Percentiles rank a stretch among this genome's conserved stretches.
Conservation (phyloP, 2,888 invertebrate species). For the Trissoscelio sp. region DNA sequence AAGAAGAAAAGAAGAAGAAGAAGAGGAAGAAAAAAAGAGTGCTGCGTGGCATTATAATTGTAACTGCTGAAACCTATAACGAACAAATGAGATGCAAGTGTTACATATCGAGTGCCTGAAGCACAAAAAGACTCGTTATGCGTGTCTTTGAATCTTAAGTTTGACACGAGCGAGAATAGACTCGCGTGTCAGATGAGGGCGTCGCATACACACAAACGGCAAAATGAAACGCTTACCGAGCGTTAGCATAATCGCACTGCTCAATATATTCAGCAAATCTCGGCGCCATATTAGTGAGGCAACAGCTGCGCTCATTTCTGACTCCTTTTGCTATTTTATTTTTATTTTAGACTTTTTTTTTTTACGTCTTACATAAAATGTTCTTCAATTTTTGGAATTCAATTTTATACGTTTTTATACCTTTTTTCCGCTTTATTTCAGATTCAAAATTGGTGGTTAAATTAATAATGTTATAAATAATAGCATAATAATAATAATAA, state of each 20-base stretch:
- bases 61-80: conserved; percentile 29
- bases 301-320: conserved; percentile 47
- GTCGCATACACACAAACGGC: conserved; percentile 39
- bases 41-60: too few relatives aligned
- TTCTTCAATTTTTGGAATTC: too few relatives aligned
- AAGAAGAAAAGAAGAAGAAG: too few relatives aligned
- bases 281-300: conserved; percentile 51
- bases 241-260: conserved; percentile 51
- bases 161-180: conserved; percentile 59
- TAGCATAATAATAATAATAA: too few relatives aligned
- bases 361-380: conserved; percentile 23
- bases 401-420: too few relatives aligned
- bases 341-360: neutral
- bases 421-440: too few relatives aligned
- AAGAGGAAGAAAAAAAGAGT: too few relatives aligned
- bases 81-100: conserved; percentile 23
- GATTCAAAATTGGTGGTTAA: too few relatives aligned
- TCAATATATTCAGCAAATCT: conserved; percentile 54
- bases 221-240: conserved; percentile 48
- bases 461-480: too few relatives aligned
- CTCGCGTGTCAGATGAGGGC: conserved; percentile 60
- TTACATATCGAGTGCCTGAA: conserved; percentile 32
- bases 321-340: neutral
- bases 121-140: conserved; percentile 33
- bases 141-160: conserved; percentile 49